Evolutionary conservation across 1,140 invertebrate species (phyloP), one percentile per base, ranked within the genome.

Genomic region (Dendroctonus ponderosae): DNA sequence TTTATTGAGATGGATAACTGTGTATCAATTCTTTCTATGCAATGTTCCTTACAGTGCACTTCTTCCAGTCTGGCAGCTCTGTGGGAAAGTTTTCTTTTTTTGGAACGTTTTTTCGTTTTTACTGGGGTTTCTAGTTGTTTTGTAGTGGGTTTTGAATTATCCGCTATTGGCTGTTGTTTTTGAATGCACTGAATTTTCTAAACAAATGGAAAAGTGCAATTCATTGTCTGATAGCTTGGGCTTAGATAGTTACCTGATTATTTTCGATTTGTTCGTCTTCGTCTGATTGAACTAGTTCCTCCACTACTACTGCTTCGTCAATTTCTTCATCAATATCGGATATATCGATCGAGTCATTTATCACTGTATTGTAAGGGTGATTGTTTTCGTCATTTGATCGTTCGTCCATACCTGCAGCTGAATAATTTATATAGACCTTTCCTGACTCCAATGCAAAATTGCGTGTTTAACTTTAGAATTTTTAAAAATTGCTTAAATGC

Each of bases 41-140:
- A 79, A 56, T 79, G 77, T 15, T 71, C 61, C 61, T 72, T 77
- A 53, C 77, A 79, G 58, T 77, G 64, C n/a, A 78, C 70, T 62
- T 66, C 62, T 14, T 38, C 40, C 12, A 15, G 42, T 60, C 7
- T 42, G 6, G 41, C 14, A 14, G 38, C 12, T 54, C 50, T 60
- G 8, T 48, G 26, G 5, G n/a, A 12, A 0, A 44, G 46, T 44
- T 54, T 61, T 63, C 58, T 62, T 42, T 44, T 52, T 63, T 64
- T 70, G 11, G 46, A 8, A 14, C 7, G 9, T 52, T 51, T 58
- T 46, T 62, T 53, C 1, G 66, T 46, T 46, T 46, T 46, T 46
- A 46, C 44, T 46, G 12, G 44, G 12, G 12, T 46, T 12, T 11
- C 44, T 46, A 12, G 44, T 2, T 46, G 9, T 46, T 12, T 46